These are phyloP conservation scores for Papilio helenus DNA, from an alignment of 1,140 invertebrate genomes.

Conservation along the genomic window DNA sequence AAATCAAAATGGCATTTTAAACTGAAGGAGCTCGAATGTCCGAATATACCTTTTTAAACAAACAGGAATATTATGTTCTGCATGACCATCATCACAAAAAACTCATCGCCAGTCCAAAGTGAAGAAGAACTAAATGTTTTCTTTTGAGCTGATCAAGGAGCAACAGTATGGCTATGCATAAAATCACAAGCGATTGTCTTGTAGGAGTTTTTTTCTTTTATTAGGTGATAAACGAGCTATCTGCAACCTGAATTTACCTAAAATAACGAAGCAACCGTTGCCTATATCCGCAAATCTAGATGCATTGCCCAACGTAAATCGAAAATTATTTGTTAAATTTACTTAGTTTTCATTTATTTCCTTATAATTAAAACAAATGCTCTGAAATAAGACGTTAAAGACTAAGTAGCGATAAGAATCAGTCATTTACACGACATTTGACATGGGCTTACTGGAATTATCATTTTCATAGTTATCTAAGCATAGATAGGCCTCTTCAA, in stretches of 20 bases:
- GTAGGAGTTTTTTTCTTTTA: too few species aligned
- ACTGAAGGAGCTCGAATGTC: not conserved
- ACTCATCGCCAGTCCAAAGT: not conserved
- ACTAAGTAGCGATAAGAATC: constrained; percentile 17
- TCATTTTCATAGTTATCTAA: constrained; percentile 31
- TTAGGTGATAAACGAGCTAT: too few species aligned
- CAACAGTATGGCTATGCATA: not conserved
- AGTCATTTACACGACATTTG: constrained; percentile 36
- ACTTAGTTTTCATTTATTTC: not conserved
- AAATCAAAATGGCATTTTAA: not conserved
- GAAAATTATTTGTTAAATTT: too few species aligned
- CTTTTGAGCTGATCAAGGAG: not conserved
- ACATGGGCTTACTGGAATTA: constrained; percentile 31
- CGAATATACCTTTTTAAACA: not conserved
- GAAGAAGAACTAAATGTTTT: not conserved
- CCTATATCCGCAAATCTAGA: too few species aligned
- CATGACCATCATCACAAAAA: not conserved
- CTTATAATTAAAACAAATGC: not conserved
- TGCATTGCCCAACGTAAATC: too few species aligned
- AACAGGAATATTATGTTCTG: not conserved
- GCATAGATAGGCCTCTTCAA: constrained; percentile 12
- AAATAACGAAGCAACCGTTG: too few species aligned
- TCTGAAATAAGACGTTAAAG: constrained; percentile 17
- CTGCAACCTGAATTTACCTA: too few species aligned
- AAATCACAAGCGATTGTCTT: not conserved